Base-by-base conservation (phyloP, 2,888 invertebrate genomes). In the Cheilosia vernalis region DNA sequence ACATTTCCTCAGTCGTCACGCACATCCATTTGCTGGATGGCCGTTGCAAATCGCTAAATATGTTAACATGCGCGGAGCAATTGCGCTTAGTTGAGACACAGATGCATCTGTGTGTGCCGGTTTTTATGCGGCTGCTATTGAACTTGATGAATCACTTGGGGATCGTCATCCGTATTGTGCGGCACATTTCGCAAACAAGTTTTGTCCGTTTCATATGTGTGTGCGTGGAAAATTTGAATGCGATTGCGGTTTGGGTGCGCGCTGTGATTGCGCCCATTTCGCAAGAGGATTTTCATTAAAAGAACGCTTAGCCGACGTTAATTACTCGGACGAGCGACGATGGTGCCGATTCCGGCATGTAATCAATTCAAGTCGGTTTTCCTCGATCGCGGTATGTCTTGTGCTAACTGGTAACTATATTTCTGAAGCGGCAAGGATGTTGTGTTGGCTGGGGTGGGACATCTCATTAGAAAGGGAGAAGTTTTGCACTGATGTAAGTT, bases 21-120 rank as follows among this genome's bases (percentile, higher is more conserved):
- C 85, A 81, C 85, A 85, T 77, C 76, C 80, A 85, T 80, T 80
- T 61, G 56, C 42, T 47, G 64, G 84, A 85, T 72, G 81, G 76
- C 85, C 85, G 85, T 85, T 85, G 85, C 85, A 85, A 85, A 85
- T 85, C 80, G 85, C 76, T 77, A 85, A 85, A 81, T 85, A 81
- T 85, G 85, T 85, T 81, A 81, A 85, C 85, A 85, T 81, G 85
- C 85, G 72, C 27, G 27, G 78, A 78, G 83, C 78, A 83, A 83
- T 78, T 83, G 78, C 78, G 70, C 80, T 74, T 69, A 61, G 76
- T 66, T 74, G 69, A 58, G 80, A 74, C 58, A 56, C 69, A 63
- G 67, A 51, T 60, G 56, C 64, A 47, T 77, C 67, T 61, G 10
- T 7, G 49, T 51, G 49, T 49, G 37, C 67, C 47, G 60, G 64